A percentile compares a stretch with the other conserved stretches of the same genome.
phyloP scores from a whole-genome alignment of 2,797 vertebrate species.

The Emydoidea blandingii region DNA sequence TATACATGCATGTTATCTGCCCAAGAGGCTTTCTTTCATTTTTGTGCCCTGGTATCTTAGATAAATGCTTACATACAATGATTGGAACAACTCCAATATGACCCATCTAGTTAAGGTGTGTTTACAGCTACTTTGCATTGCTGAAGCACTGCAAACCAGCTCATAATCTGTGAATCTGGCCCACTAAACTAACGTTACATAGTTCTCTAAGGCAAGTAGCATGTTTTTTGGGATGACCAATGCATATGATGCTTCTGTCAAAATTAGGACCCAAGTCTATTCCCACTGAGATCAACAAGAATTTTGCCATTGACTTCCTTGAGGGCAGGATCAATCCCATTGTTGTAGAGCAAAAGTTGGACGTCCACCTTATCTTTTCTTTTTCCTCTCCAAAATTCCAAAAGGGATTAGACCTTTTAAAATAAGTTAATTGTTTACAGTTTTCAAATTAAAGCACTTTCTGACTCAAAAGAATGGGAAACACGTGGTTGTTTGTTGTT shows the following conservation, averaged over 20 bases:
- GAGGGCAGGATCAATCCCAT: background rate
- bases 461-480: background rate
- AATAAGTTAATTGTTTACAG: background rate
- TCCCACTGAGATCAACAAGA: background rate
- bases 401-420: background rate
- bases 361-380: background rate
- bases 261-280: fast-evolving
- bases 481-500: background rate
- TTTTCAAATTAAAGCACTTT: background rate
- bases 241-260: background rate
- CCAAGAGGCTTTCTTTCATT: background rate
- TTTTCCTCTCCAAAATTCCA: background rate
- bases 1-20: fast-evolving
- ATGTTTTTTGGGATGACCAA: background rate
- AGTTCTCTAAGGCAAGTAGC: background rate
- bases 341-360: background rate
- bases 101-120: background rate
- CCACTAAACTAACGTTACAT: fast-evolving
- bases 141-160: background rate
- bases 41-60: background rate
- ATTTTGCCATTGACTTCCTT: background rate
- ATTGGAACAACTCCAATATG: background rate
- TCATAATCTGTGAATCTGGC: background rate
- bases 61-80: background rate
- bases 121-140: background rate